Percentiles rank a stretch among this genome's conserved stretches.
These are phyloP conservation scores for Albula goreensis DNA, from an alignment of 2,113 vertebrate species.

Conservation along the genomic window DNA sequence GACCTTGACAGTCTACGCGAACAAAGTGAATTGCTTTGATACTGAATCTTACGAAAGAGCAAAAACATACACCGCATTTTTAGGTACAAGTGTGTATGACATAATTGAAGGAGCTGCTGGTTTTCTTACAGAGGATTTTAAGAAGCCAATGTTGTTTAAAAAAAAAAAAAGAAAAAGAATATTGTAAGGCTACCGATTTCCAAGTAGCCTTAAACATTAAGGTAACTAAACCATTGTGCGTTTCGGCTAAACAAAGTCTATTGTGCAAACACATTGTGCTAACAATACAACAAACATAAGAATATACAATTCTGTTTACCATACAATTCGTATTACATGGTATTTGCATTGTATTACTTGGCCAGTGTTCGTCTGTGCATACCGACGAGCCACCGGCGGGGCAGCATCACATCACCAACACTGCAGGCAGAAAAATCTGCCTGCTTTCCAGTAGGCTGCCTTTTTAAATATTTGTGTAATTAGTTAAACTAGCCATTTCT, in stretches of 20 bases:
- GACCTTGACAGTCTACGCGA: slow-evolving; percentile 65
- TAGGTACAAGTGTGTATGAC: not conserved
- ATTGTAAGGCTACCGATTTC: not conserved
- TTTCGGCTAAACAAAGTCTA: not conserved
- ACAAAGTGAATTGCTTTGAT: slow-evolving; percentile 3
- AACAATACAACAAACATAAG: no score
- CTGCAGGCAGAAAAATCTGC: slow-evolving; percentile 14
- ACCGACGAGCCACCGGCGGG: slow-evolving; percentile 3
- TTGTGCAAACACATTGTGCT: no score
- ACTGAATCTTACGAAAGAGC: not conserved
- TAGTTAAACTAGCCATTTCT: not conserved
- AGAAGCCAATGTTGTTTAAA: not conserved
- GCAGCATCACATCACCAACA: slow-evolving; percentile 16
- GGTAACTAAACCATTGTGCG: not conserved
- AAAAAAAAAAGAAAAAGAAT: not conserved
- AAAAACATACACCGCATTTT: not conserved
- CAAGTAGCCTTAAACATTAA: not conserved
- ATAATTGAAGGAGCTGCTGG: not conserved
- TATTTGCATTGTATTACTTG: not conserved
- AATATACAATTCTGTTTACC: no score
- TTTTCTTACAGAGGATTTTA: not conserved
- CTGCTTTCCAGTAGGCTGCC: not conserved
- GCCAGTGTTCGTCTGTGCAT: not conserved
- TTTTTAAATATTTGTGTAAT: not conserved
- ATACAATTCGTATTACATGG: no score